Percentiles rank a stretch among this genome's conserved stretches.
phyloP scores from a whole-genome alignment of 1,140 invertebrate genomes.

The Apis dorsata region DNA sequence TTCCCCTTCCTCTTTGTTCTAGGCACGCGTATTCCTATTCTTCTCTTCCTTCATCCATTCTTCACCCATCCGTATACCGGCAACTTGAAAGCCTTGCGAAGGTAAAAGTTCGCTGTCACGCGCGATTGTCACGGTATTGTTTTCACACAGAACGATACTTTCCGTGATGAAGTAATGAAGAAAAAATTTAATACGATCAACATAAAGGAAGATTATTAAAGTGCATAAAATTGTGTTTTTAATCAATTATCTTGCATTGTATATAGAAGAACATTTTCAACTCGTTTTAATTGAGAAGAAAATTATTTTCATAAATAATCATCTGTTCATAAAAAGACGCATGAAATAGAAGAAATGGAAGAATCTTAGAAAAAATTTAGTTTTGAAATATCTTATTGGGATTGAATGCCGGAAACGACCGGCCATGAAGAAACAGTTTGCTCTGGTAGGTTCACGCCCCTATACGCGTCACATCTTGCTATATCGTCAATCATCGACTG shows the following conservation, averaged over 20 bases:
- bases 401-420: slow-evolving; percentile 56
- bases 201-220: neutral
- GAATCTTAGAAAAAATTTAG: neutral
- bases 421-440: slow-evolving; percentile 50
- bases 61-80: neutral
- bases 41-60: neutral
- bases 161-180: neutral
- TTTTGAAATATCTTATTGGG: slow-evolving; percentile 34
- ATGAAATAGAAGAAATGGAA: neutral
- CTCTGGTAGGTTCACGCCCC: slow-evolving; percentile 51
- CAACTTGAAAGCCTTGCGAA: neutral
- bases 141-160: slow-evolving; percentile 8
- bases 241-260: neutral
- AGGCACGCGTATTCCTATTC: slow-evolving; percentile 29
- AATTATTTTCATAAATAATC: too few relatives aligned
- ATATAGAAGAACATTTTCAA: neutral
- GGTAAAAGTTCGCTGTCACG: slow-evolving; percentile 11
- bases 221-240: neutral
- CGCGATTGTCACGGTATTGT: slow-evolving; percentile 18
- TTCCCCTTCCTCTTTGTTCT: slow-evolving; percentile 6
- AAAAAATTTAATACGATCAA: neutral
- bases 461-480: slow-evolving; percentile 1
- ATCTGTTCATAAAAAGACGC: neutral
- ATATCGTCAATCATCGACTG: neutral
- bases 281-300: neutral